phyloP scores from a whole-genome alignment of 1,140 invertebrate species.

The Drosophila navojoa region DNA sequence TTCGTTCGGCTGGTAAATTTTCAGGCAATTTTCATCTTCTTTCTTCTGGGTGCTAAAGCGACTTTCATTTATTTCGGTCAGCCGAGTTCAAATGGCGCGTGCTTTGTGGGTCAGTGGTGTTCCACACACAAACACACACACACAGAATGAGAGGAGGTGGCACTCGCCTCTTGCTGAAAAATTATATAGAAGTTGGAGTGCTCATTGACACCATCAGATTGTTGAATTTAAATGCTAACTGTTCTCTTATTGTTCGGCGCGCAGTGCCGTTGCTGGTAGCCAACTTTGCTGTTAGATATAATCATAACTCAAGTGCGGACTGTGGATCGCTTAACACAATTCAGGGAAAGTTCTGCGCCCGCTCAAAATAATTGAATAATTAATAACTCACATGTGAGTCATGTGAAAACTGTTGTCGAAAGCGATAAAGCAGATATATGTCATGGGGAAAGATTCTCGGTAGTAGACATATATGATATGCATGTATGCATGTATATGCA shows the following conservation, averaged over 20 bases:
- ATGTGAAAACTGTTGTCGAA: not conserved
- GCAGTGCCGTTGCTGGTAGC: conserved; percentile 14
- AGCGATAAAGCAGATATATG: not conserved
- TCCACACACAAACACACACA: not conserved
- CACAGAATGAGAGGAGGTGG: not conserved
- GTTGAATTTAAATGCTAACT: conserved; percentile 52
- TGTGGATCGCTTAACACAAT: conserved; percentile 60
- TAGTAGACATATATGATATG: no score
- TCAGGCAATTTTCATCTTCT: conserved; percentile 43
- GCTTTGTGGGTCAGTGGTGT: conserved; percentile 69
- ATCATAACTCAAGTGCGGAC: conserved; percentile 52
- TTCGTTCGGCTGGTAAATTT: conserved; percentile 3
- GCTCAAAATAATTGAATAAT: conserved; percentile 2
- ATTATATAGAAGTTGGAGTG: conserved; percentile 27
- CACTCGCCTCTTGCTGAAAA: conserved; percentile 18
- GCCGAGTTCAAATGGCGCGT: conserved; percentile 74
- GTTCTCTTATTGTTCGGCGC: conserved; percentile 44
- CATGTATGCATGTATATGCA: no score
- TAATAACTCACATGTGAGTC: not conserved
- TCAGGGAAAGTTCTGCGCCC: conserved; percentile 54
- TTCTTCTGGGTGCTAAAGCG: conserved; percentile 52
- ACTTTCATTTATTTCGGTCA: conserved; percentile 72
- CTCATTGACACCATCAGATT: conserved; percentile 74
- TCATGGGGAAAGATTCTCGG: not conserved
- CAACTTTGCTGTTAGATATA: conserved; percentile 41